Evolutionary conservation across 1,140 invertebrate genomes (phyloP).

Genomic region (Drosophila bocqueti): DNA sequence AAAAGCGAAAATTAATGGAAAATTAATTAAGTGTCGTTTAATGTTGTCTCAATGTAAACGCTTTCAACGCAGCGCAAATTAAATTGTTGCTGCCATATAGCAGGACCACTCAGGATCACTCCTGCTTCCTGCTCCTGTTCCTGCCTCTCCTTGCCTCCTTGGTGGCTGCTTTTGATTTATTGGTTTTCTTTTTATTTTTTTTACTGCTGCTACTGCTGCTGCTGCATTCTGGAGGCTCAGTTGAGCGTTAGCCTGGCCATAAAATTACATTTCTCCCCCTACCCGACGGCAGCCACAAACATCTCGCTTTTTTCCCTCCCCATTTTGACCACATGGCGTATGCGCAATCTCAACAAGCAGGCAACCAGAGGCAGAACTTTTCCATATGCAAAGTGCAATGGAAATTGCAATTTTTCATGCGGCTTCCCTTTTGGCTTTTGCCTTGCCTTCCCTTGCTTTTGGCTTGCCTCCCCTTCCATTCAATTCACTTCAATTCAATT

Average conservation of each 20-base stretch:
- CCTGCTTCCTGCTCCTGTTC: no score
- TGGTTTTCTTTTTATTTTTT: conserved; percentile 58
- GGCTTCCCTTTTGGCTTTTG: conserved; percentile 48
- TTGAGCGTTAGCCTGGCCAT: conserved; percentile 62
- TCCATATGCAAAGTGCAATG: conserved; percentile 67
- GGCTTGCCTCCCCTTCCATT: neutral
- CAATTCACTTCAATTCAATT: conserved; percentile 53
- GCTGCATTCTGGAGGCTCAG: conserved; percentile 48
- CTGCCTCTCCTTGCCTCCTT: neutral
- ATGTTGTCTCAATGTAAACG: conserved; percentile 82
- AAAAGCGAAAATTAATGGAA: conserved; percentile 77
- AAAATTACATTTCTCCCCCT: conserved; percentile 65
- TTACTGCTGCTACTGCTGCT: neutral
- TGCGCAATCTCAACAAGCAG: conserved; percentile 54
- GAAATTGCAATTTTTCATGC: conserved; percentile 75
- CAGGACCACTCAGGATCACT: conserved; percentile 8
- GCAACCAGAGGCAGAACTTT: conserved; percentile 11
- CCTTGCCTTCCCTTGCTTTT: neutral
- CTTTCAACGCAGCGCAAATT: conserved; percentile 79
- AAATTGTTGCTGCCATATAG: conserved; percentile 65
- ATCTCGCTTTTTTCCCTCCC: neutral
- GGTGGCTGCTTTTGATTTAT: conserved; percentile 71
- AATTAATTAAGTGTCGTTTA: conserved; percentile 82
- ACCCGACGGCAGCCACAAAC: neutral
- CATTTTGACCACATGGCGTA: conserved; percentile 47